Evolutionary conservation across 2,113 vertebrate genomes (phyloP).

Genomic region (Scomber scombrus): DNA sequence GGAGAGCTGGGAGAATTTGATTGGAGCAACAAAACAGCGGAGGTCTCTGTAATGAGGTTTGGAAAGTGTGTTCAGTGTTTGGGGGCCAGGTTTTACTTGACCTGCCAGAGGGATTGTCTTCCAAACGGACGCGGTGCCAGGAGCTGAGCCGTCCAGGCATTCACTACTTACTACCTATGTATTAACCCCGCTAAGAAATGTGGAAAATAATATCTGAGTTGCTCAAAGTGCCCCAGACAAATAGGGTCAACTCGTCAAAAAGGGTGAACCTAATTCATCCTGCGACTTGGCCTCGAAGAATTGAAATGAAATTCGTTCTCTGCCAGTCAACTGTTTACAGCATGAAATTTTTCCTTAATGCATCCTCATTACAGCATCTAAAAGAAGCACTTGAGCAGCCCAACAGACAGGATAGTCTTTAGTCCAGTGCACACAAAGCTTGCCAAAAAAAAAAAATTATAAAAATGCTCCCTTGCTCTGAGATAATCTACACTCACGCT

Average conservation of each 20-base stretch:
- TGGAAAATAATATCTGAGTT: constrained; percentile 32
- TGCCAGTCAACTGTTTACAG: constrained; percentile 21
- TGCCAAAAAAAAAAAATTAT: constrained; percentile 1
- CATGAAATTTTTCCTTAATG: constrained; percentile 15
- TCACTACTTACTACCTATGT: constrained; percentile 17
- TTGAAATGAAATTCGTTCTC: neutral
- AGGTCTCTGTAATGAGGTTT: constrained; percentile 76
- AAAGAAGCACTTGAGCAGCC: neutral
- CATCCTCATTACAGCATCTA: neutral
- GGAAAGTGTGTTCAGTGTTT: constrained; percentile 69
- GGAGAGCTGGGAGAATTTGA: constrained; percentile 52
- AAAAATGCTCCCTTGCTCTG: constrained; percentile 14
- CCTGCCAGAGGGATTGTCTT: constrained; percentile 65
- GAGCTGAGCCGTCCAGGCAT: constrained; percentile 38
- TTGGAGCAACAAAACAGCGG: constrained; percentile 77
- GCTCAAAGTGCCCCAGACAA: constrained; percentile 17
- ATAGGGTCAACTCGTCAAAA: constrained; percentile 6
- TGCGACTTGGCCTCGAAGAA: neutral
- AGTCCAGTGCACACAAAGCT: neutral
- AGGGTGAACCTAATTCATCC: constrained; percentile 3
- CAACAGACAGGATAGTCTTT: neutral
- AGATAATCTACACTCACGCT: constrained; percentile 17
- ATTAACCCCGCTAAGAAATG: constrained; percentile 33
- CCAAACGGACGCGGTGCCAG: constrained; percentile 52
- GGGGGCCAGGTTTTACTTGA: constrained; percentile 66